Conservation (phyloP, 1,140 invertebrate species). For the Penaeus vannamei region DNA sequence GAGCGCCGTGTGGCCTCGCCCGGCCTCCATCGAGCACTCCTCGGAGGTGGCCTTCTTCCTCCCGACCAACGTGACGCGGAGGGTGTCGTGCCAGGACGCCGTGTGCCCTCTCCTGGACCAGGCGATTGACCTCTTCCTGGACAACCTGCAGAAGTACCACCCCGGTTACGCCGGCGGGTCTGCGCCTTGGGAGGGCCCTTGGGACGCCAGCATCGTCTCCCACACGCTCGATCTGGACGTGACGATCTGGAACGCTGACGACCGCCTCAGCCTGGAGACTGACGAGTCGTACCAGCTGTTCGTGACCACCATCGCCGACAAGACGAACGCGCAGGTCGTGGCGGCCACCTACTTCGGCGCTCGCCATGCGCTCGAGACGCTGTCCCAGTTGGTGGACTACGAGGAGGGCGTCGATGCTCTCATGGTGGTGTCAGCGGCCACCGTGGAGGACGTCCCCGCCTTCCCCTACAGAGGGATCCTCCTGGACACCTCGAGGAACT, state of each 20-base stretch:
- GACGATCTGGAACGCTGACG: background rate
- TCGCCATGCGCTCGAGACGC: slow-evolving; percentile 70
- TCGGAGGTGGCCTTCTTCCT: slow-evolving; percentile 31
- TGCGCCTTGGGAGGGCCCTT: slow-evolving; percentile 15
- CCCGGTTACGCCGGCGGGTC: slow-evolving; percentile 19
- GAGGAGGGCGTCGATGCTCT: slow-evolving; percentile 61
- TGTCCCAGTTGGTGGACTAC: slow-evolving; percentile 70
- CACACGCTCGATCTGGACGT: slow-evolving; percentile 30
- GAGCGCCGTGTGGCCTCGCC: slow-evolving; percentile 82
- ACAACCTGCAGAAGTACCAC: slow-evolving; percentile 49
- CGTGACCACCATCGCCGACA: slow-evolving; percentile 7
- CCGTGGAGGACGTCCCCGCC: slow-evolving; percentile 59
- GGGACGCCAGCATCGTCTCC: slow-evolving; percentile 1
- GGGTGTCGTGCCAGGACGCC: background rate
- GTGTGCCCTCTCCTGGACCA: slow-evolving; percentile 32
- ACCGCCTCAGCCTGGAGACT: slow-evolving; percentile 53
- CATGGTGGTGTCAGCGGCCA: slow-evolving; percentile 55
- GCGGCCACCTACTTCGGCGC: slow-evolving; percentile 70
- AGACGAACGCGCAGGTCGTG: slow-evolving; percentile 64
- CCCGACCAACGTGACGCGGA: slow-evolving; percentile 20
- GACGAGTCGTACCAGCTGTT: slow-evolving; percentile 55
- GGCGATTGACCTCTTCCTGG: slow-evolving; percentile 34
- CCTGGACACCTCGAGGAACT: slow-evolving; percentile 71
- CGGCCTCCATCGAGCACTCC: slow-evolving; percentile 73
- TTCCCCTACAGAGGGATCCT: slow-evolving; percentile 66